Evolutionary conservation across 2,113 vertebrate species (phyloP), one percentile per base, ranked within the genome.

Genomic region (Verasper variegatus): DNA sequence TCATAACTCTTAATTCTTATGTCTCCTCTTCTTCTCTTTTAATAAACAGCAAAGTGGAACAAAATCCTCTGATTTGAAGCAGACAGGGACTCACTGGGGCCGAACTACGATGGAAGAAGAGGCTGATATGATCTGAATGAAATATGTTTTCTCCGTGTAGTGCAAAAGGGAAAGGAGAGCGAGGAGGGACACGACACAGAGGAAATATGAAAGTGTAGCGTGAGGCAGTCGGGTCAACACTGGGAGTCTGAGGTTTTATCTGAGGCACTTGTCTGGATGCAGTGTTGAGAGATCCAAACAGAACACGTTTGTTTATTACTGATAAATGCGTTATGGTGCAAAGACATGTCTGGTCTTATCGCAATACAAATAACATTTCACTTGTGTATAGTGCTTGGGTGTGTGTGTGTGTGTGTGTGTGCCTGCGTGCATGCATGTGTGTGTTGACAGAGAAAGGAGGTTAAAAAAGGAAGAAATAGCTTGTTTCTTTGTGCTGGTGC

Each of bases 11-110:
- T 68, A 81, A 81, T 83, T 86, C 80, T 51, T 47, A 55, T 18
- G 20, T 42, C 49, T 76, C 23, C 27, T 81, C 9, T 27, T 79
- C 21, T 14, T 49, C 26, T 71, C 66, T 79, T 84, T 77, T 87
- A 87, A 88, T 83, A 84, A 88, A 87, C 67, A 60, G 7, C 40
- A 68, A 68, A 69, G 45, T 59, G 68, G 63, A 82, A 78, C 72
- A 9, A 76, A 88, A 78, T 76, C n/a, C 74, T 78, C 62, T 10
- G 51, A 78, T 82, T 74, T 74, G 52, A 62, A 69, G 80, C 71
- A 65, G 66, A 74, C 76, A 17, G 45, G 42, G 54, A 81, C 63
- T 45, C 52, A 60, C 23, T 9, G 9, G 62, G 51, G 8, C 51
- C 58, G 57, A 55, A 49, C 47, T 57, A 56, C 59, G n/a, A 76